Evolutionary conservation across 2,113 vertebrate species (phyloP), one percentile per base, ranked within the genome.

Genomic region (Cephalopholis sonnerati): DNA sequence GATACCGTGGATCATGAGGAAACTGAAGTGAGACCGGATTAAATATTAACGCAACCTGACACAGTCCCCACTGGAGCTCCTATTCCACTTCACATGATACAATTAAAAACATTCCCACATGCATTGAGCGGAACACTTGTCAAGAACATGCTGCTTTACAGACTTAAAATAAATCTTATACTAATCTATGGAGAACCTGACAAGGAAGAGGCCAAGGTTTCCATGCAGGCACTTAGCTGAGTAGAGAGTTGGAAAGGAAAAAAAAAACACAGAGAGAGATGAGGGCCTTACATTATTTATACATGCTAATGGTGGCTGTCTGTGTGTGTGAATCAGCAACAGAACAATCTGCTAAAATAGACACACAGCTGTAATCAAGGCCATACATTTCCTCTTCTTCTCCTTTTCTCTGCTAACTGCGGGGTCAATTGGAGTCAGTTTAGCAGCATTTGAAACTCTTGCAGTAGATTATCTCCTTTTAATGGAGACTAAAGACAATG

Each of bases 151-250:
- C 96, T 95, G 96, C 97, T 97, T 97, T 97, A 96, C 94, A 92
- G 96, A 97, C 96, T 97, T 97, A 97, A 98, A 99, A 98, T 98
- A 98, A 97, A 98, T 98, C 97, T 97, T 95, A 96, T 96, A 97
- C 95, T 97, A 98, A 99, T 99, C 98, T 97, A 97, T 96, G 96
- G 97, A 98, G 97, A 97, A 96, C 96, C 96, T 97, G 97, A 98
- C 97, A 97, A 97, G 95, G 51, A 96, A 95, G 95, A 97, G 96
- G 96, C 96, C 97, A 97, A 97, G 96, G 96, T 98, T 98, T 97
- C 95, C 95, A 74, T 82, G 78, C 79, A 96, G 96, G 97, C 97
- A 98, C 97, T 98, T 99, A 99, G 97, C 97, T 96, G 97, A 98
- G 96, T 96, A 96, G 95, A 95, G 96, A 89, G 73, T 78, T 95